A percentile compares a stretch with the other conserved stretches of the same genome.
Conservation (phyloP, 1,140 invertebrate species). For the Lordiphosa stackelbergi region DNA sequence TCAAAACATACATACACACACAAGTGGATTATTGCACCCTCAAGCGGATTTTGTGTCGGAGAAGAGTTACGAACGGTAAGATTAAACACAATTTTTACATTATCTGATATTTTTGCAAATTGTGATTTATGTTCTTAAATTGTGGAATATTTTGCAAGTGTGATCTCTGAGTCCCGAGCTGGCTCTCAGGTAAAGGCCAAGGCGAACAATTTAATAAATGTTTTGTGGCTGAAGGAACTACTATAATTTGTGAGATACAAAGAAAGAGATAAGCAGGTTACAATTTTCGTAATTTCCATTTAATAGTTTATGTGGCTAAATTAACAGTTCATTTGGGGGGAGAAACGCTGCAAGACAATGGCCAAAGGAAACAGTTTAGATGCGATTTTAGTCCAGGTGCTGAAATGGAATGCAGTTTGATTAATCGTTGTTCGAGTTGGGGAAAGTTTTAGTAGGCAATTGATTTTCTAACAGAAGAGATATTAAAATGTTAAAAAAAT, state of each 20-base stretch:
- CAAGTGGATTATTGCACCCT: too few species aligned
- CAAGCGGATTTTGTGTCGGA: constrained; percentile 1
- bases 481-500: too few species aligned
- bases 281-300: constrained; percentile 22
- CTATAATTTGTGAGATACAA: constrained; percentile 31
- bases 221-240: constrained; percentile 16
- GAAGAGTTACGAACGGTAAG: constrained; percentile 2
- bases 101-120: constrained; percentile 16
- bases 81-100: constrained; percentile 5
- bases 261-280: constrained; percentile 16
- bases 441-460: too few species aligned
- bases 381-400: too few species aligned
- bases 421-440: too few species aligned
- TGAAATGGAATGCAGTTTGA: too few species aligned
- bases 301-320: constrained; percentile 18
- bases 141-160: constrained; percentile 14
- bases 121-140: constrained; percentile 47
- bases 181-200: not conserved
- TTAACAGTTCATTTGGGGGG: constrained; percentile 29
- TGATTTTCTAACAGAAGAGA: too few species aligned
- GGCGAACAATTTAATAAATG: constrained; percentile 32
- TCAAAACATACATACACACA: constrained; percentile 1
- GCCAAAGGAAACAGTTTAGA: too few species aligned
- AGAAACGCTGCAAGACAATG: too few species aligned
- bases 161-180: not conserved